Evolutionary conservation across 2,113 vertebrate species (phyloP).

Genomic region (Grammomys surdaster): DNA sequence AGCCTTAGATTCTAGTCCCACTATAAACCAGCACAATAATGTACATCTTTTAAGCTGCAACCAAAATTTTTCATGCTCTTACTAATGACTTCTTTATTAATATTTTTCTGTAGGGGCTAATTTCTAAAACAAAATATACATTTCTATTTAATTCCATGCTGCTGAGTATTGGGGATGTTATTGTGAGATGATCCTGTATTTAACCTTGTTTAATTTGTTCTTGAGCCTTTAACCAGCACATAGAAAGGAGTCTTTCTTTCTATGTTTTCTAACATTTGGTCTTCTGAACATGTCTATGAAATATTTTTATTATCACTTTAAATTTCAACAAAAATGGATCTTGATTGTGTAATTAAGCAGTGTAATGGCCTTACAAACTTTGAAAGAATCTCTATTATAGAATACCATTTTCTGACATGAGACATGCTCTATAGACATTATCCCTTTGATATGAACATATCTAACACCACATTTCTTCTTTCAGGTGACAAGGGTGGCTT

Average conservation of each 20-base stretch:
- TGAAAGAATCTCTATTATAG: not conserved
- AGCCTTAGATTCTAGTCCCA: not conserved
- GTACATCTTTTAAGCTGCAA: not conserved
- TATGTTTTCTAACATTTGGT: not conserved
- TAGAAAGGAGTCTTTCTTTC: not conserved
- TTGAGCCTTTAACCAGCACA: not conserved
- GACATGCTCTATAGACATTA: not conserved
- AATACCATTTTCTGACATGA: not conserved
- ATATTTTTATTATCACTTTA: conserved; percentile 14
- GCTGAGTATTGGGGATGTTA: not conserved
- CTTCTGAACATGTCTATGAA: not conserved
- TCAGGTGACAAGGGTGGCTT: not conserved
- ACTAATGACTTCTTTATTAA: not conserved
- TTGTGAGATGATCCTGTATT: not conserved
- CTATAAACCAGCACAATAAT: not conserved
- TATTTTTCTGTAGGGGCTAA: not conserved
- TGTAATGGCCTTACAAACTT: not conserved
- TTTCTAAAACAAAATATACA: conserved; percentile 22
- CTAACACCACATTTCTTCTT: not conserved
- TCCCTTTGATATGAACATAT: not conserved
- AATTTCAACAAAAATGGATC: conserved; percentile 17
- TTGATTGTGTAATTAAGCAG: not conserved
- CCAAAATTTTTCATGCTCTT: not conserved
- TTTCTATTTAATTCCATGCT: not conserved
- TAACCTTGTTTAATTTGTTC: not conserved